These are phyloP conservation scores for Orthosia incerta DNA, from an alignment of 2,888 invertebrate genomes.

Conservation along the genomic window DNA sequence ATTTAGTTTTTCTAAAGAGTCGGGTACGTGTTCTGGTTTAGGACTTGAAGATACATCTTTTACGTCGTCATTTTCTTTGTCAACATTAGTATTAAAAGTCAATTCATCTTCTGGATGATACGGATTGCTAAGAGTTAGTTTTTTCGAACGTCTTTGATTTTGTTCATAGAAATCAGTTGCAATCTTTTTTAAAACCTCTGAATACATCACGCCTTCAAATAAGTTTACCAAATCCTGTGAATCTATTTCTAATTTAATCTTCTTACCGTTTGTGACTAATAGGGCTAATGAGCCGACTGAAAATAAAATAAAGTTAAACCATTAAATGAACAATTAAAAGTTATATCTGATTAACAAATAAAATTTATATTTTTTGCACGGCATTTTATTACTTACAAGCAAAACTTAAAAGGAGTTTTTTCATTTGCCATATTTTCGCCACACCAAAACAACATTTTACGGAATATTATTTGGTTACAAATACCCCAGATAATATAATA, in stretches of 20 bases:
- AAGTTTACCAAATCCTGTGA: slow-evolving; percentile 69
- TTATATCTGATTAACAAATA: background rate
- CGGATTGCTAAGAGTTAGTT: slow-evolving; percentile 70
- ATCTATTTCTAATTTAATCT: slow-evolving; percentile 72
- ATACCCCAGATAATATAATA: too few species aligned
- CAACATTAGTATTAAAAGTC: slow-evolving; percentile 30
- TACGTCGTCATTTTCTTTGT: background rate
- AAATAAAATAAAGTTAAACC: slow-evolving; percentile 19
- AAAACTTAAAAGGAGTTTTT: slow-evolving; percentile 29
- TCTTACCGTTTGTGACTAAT: slow-evolving; percentile 55
- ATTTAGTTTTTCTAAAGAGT: slow-evolving; percentile 70
- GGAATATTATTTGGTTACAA: too few species aligned
- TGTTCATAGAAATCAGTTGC: slow-evolving; percentile 50
- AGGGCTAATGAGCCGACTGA: slow-evolving; percentile 39
- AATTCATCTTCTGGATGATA: slow-evolving; percentile 79
- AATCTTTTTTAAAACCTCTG: slow-evolving; percentile 61
- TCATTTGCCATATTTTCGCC: too few species aligned
- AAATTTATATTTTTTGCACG: background rate
- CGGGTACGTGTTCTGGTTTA: background rate
- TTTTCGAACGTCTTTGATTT: slow-evolving; percentile 48
- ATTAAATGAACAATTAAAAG: background rate
- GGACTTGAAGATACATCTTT: background rate
- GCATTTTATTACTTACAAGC: slow-evolving; percentile 43
- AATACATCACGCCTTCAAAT: slow-evolving; percentile 57
- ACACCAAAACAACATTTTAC: too few species aligned